Percentiles rank a stretch among this genome's conserved stretches.
Conservation (phyloP, 2,113 vertebrate genomes). For the Meleagris gallopavo region DNA sequence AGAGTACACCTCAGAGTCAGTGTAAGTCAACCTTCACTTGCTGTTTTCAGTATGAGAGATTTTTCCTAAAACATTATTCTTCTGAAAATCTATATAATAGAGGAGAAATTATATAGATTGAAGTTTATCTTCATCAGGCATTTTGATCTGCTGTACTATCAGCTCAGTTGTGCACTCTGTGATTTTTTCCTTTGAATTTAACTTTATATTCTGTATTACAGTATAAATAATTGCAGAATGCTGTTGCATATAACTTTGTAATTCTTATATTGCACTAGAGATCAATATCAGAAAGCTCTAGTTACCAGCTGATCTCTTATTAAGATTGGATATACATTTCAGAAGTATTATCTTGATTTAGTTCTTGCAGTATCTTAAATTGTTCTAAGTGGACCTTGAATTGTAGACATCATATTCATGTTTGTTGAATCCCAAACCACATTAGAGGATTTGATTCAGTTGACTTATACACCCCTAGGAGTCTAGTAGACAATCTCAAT, state of each 20-base stretch:
- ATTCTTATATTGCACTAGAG: neutral
- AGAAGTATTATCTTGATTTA: neutral
- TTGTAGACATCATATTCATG: neutral
- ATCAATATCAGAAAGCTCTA: neutral
- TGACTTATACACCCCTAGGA: neutral
- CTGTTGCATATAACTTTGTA: neutral
- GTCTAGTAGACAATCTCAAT: neutral
- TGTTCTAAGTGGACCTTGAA: neutral
- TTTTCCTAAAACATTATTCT: neutral
- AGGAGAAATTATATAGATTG: neutral
- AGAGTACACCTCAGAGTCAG: neutral
- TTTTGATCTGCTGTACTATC: neutral
- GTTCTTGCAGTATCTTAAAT: neutral
- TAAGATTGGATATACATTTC: neutral
- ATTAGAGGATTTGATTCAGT: neutral
- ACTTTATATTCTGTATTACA: neutral
- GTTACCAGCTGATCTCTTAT: neutral
- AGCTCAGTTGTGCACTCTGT: neutral
- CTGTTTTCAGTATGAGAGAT: neutral
- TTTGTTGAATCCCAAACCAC: neutral
- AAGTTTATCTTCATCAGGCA: neutral
- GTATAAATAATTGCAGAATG: neutral
- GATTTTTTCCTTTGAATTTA: neutral
- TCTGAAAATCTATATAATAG: neutral
- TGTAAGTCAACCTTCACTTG: neutral